phyloP scores from a whole-genome alignment of 1,140 invertebrate genomes.

The Uloborus diversus region DNA sequence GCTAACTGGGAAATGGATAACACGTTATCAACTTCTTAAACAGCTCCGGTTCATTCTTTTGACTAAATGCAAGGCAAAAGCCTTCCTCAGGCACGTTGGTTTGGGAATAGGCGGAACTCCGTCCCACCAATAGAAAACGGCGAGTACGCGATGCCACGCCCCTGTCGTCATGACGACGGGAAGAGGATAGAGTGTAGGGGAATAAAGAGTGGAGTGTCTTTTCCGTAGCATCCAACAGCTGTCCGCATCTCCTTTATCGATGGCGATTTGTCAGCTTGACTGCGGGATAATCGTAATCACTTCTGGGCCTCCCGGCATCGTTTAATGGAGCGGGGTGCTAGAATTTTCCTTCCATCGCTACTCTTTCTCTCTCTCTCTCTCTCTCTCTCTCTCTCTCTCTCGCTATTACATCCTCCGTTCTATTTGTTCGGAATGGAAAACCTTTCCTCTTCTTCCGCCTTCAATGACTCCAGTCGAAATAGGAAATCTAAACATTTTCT shows the following conservation, averaged over 20 bases:
- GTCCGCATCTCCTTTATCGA: constrained; percentile 44
- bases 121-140: not conserved
- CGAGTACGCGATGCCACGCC: not conserved
- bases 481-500: too few relatives aligned
- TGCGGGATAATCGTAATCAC: constrained; percentile 45
- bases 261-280: constrained; percentile 49
- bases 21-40: constrained; percentile 19
- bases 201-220: constrained; percentile 32
- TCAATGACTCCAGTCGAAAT: too few relatives aligned
- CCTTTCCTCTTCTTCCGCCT: not conserved
- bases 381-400: constrained; percentile 1
- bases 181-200: constrained; percentile 2
- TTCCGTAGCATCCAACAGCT: constrained; percentile 40
- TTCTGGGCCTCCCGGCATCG: constrained; percentile 21
- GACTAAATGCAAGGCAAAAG: not conserved
- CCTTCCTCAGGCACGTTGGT: not conserved
- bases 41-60: constrained; percentile 8
- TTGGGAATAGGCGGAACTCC: not conserved
- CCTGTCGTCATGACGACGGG: constrained; percentile 29
- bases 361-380: not conserved
- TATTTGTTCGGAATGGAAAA: not conserved
- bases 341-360: constrained; percentile 13
- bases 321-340: constrained; percentile 35
- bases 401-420: not conserved
- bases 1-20: not conserved